These are phyloP conservation scores for Lasioglossum lativentre DNA, from an alignment of 2,888 invertebrate species.

Conservation along the genomic window DNA sequence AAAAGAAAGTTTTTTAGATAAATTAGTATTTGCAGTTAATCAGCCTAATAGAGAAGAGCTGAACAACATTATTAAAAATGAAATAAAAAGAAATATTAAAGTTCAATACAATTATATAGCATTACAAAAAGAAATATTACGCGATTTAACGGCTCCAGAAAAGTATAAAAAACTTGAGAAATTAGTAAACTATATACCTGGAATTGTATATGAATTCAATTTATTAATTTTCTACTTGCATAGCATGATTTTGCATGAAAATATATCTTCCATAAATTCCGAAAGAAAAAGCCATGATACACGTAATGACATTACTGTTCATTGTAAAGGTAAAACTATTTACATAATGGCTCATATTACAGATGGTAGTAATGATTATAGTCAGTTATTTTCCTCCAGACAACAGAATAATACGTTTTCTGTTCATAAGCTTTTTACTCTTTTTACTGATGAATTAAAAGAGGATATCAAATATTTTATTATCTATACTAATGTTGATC, in stretches of 20 bases:
- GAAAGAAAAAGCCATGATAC: background rate
- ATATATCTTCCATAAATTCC: slow-evolving; percentile 68
- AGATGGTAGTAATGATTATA: slow-evolving; percentile 16
- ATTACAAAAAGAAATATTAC: slow-evolving; percentile 66
- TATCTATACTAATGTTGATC: background rate
- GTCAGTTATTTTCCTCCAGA: background rate
- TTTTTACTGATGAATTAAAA: slow-evolving; percentile 22
- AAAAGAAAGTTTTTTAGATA: background rate
- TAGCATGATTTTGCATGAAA: slow-evolving; percentile 67
- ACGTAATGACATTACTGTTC: slow-evolving; percentile 16
- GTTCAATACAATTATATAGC: slow-evolving; percentile 65
- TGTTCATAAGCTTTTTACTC: slow-evolving; percentile 22
- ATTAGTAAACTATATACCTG: slow-evolving; percentile 55
- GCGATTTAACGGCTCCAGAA: slow-evolving; percentile 62
- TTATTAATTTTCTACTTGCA: slow-evolving; percentile 70
- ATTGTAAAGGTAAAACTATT: slow-evolving; percentile 26
- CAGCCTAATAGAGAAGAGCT: background rate
- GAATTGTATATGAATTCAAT: slow-evolving; percentile 44
- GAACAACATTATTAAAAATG: slow-evolving; percentile 66
- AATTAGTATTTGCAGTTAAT: slow-evolving; percentile 1
- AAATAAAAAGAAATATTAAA: slow-evolving; percentile 60
- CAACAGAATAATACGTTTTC: slow-evolving; percentile 11
- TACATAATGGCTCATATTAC: slow-evolving; percentile 20
- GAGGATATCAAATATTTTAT: background rate
- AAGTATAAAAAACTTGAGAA: slow-evolving; percentile 63